A percentile compares a stretch with the other conserved stretches of the same genome.
Evolutionary conservation across 2,797 vertebrate genomes (phyloP).

Genomic region (Simalia tracyae): DNA sequence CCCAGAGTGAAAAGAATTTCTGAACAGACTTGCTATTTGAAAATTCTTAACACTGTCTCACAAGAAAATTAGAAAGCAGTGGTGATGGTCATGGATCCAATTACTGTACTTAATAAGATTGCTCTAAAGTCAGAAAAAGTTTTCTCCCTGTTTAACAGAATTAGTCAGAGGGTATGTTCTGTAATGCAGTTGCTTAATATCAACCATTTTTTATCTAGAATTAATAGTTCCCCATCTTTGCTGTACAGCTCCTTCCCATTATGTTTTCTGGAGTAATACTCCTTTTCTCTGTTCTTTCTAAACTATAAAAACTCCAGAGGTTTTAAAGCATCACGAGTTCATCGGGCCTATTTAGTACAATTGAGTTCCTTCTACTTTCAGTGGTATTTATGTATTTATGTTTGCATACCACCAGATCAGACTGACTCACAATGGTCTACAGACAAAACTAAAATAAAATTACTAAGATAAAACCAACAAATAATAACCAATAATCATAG

Average conservation of each 20-base stretch:
- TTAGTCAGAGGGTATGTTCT: conserved; percentile 6
- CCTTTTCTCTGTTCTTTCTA: neutral
- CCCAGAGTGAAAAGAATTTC: neutral
- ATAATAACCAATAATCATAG: neutral
- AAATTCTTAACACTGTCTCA: neutral
- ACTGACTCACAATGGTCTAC: neutral
- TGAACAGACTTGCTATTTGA: neutral
- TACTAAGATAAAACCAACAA: neutral
- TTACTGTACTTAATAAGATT: neutral
- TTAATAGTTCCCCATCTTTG: neutral
- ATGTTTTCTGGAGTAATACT: neutral
- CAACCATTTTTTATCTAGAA: too few species aligned
- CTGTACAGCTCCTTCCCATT: neutral
- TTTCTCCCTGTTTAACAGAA: neutral
- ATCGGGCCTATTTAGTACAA: neutral
- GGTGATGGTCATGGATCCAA: neutral
- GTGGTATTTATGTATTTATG: neutral
- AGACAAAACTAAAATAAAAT: neutral
- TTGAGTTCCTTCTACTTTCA: neutral
- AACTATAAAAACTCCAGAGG: neutral
- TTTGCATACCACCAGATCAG: neutral
- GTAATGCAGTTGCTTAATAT: neutral
- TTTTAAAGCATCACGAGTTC: neutral
- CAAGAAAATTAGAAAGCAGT: neutral
- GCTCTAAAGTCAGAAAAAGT: conserved; percentile 7